These are phyloP conservation scores for Dendronephthya gigantea DNA, from an alignment of 64 coral and sea anemone genomes.

Conservation along the genomic window DNA sequence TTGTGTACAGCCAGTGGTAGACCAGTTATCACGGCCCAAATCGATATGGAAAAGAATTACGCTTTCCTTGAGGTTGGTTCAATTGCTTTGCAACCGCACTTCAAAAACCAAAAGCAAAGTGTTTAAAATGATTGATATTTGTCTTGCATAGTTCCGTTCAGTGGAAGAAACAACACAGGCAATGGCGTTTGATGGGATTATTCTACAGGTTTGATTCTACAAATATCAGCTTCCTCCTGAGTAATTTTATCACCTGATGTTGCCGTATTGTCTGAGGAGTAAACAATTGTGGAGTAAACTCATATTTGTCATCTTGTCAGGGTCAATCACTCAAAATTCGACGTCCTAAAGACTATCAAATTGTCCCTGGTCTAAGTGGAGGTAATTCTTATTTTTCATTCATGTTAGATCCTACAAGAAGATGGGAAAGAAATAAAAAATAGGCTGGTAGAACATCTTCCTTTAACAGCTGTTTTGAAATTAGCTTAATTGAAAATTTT, in stretches of 20 bases:
- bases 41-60: constrained; percentile 97
- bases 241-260: background rate
- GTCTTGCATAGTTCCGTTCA: constrained; percentile 63
- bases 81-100: background rate
- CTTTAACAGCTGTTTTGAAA: no score
- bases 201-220: constrained; percentile 57
- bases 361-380: constrained; percentile 76
- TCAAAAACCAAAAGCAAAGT: no score
- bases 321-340: constrained; percentile 95
- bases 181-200: constrained; percentile 99
- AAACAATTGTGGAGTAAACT: no score
- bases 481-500: background rate
- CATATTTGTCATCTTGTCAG: constrained; percentile 15
- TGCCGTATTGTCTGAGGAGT: background rate
- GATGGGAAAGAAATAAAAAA: no score
- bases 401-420: no score
- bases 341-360: constrained; percentile 95
- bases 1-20: constrained; percentile 89
- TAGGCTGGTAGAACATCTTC: no score
- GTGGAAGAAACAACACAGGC: constrained; percentile 99
- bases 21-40: constrained; percentile 95
- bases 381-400: no score
- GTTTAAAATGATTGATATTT: no score
- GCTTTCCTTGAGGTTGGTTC: constrained; percentile 90
- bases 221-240: background rate